phyloP scores from a whole-genome alignment of 2,888 invertebrate genomes.

The Lapara coniferarum region DNA sequence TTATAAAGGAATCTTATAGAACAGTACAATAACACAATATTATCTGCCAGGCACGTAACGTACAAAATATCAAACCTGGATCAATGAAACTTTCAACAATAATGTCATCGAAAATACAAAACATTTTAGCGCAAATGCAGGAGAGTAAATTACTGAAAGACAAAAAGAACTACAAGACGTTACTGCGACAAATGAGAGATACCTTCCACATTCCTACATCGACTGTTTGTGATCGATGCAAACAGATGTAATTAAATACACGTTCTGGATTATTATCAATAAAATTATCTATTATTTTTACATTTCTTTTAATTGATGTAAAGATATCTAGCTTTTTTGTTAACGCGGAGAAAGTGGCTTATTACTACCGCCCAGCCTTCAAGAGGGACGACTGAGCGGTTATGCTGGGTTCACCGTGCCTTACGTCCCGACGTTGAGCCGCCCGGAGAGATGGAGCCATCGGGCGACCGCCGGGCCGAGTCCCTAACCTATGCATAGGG shows the following conservation, averaged over 20 bases:
- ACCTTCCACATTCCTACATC: slow-evolving; percentile 48
- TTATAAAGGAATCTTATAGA: background rate
- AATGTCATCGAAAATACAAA: slow-evolving; percentile 52
- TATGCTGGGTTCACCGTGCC: no score
- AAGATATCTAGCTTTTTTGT: no score
- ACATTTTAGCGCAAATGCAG: slow-evolving; percentile 52
- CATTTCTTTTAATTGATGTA: no score
- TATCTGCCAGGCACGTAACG: slow-evolving; percentile 15
- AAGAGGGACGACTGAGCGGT: no score
- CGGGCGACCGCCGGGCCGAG: no score
- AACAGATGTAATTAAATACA: slow-evolving; percentile 26
- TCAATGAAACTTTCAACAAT: slow-evolving; percentile 39
- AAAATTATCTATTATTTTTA: no score
- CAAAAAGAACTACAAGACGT: slow-evolving; percentile 43
- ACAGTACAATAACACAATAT: background rate
- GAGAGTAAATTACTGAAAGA: slow-evolving; percentile 48
- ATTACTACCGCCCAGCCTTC: no score
- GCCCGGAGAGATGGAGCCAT: no score
- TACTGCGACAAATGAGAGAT: slow-evolving; percentile 53
- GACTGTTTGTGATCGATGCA: slow-evolving; percentile 49
- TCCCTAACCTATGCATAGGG: no score
- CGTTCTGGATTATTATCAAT: background rate
- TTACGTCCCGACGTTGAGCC: no score
- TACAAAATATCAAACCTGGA: background rate
- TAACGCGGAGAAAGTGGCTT: no score